Evolutionary conservation across 2,797 vertebrate genomes (phyloP).

Genomic region (Florisuga fusca): DNA sequence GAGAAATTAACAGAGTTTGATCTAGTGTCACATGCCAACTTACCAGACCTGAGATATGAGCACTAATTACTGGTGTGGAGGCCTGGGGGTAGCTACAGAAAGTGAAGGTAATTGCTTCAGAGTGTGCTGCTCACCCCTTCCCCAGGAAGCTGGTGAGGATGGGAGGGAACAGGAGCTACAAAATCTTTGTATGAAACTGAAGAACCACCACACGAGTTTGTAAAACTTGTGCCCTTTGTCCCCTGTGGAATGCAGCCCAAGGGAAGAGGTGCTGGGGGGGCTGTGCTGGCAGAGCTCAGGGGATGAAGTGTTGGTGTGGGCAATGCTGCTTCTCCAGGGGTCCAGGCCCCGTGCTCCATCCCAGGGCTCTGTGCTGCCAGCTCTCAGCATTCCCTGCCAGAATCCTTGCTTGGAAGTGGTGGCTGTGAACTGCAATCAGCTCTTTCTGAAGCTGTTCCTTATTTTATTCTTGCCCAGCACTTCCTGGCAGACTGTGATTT

Average conservation of each 20-base stretch:
- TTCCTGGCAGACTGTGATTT: neutral
- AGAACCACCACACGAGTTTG: neutral
- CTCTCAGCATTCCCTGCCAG: neutral
- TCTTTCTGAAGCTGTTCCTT: neutral
- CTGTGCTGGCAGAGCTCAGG: too few relatives aligned
- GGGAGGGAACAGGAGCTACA: neutral
- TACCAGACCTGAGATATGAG: neutral
- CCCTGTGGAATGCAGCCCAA: neutral
- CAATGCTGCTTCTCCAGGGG: fast-evolving
- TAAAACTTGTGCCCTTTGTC: fast-evolving
- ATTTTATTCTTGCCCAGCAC: neutral
- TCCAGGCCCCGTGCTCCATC: neutral
- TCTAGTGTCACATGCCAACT: constrained; percentile 3
- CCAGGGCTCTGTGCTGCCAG: fast-evolving
- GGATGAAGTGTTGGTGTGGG: neutral
- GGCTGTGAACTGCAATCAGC: fast-evolving
- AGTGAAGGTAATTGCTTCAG: neutral
- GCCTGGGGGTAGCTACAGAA: neutral
- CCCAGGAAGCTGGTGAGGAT: neutral
- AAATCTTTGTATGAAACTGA: neutral
- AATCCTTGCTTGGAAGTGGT: neutral
- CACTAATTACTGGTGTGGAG: neutral
- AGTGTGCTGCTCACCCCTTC: neutral
- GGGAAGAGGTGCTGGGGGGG: neutral
- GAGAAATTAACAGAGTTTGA: constrained; percentile 4